Percentiles rank a stretch among this genome's conserved stretches.
phyloP scores from a whole-genome alignment of 2,113 vertebrate species.

The Indri indri region DNA sequence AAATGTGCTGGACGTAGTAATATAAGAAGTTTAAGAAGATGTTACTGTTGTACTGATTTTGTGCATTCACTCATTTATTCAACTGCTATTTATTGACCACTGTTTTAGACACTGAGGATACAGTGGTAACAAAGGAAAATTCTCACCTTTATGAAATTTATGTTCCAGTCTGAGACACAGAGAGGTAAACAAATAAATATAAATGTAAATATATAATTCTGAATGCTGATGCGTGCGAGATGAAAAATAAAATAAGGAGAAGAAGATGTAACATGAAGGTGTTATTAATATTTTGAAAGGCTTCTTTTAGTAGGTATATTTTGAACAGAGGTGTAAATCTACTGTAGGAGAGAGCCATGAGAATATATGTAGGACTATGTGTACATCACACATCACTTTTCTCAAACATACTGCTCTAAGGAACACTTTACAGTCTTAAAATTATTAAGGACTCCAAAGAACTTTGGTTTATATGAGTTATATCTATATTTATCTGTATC shows the following conservation, averaged over 20 bases:
- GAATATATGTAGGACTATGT: not conserved
- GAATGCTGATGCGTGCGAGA: not conserved
- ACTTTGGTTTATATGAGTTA: not conserved
- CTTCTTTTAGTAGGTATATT: not conserved
- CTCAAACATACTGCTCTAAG: not conserved
- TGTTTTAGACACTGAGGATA: not conserved
- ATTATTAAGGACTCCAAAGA: not conserved
- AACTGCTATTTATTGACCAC: not conserved
- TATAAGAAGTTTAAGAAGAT: not conserved
- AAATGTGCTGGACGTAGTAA: not conserved
- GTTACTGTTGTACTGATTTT: not conserved
- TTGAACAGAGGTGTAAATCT: not conserved
- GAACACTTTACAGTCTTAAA: not conserved
- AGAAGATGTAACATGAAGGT: not conserved
- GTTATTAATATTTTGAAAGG: not conserved
- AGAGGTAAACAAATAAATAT: not conserved
- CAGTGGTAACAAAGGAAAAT: not conserved
- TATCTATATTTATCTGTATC: not conserved
- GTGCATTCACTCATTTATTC: not conserved
- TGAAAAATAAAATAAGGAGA: not conserved
- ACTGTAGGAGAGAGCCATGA: not conserved
- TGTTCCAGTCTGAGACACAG: not conserved
- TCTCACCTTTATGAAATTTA: not conserved
- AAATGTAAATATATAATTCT: not conserved
- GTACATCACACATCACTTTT: not conserved